These are phyloP conservation scores for Criorhina ranunculi DNA, from an alignment of 2,888 invertebrate genomes.

Conservation along the genomic window DNA sequence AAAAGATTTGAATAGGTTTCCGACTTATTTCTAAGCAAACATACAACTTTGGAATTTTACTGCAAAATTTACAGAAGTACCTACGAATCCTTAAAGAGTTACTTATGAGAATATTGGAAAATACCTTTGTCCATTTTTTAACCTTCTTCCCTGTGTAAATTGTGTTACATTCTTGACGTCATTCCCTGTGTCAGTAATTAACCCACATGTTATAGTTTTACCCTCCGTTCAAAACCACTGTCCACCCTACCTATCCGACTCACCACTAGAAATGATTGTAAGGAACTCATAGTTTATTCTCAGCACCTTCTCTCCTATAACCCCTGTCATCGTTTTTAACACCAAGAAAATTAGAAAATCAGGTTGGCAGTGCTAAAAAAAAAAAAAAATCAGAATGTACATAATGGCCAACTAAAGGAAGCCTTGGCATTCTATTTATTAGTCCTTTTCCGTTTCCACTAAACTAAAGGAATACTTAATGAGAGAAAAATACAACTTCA, in stretches of 20 bases:
- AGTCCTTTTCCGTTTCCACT: not conserved
- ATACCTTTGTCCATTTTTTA: not conserved
- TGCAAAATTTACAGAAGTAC: no score
- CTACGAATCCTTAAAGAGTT: no score
- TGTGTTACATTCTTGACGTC: slow-evolving; percentile 18
- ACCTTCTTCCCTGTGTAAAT: not conserved
- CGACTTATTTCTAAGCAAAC: no score
- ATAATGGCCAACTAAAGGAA: slow-evolving; percentile 50
- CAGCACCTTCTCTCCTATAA: slow-evolving; percentile 25
- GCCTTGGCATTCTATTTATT: slow-evolving; percentile 43
- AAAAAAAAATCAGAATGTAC: slow-evolving; percentile 15
- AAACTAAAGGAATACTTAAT: slow-evolving; percentile 9
- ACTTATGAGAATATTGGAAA: no score
- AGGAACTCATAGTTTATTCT: slow-evolving; percentile 38
- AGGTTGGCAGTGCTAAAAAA: not conserved
- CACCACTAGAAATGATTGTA: slow-evolving; percentile 37
- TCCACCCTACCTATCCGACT: not conserved
- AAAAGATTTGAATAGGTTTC: no score
- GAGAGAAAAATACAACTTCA: slow-evolving; percentile 8
- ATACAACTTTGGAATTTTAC: no score
- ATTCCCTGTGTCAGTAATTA: slow-evolving; percentile 34
- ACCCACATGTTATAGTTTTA: slow-evolving; percentile 50
- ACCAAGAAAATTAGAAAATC: slow-evolving; percentile 49
- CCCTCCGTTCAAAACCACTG: not conserved
- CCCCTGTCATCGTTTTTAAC: slow-evolving; percentile 58